phyloP scores from a whole-genome alignment of 1,140 invertebrate species.

The Drosophila simulans region DNA sequence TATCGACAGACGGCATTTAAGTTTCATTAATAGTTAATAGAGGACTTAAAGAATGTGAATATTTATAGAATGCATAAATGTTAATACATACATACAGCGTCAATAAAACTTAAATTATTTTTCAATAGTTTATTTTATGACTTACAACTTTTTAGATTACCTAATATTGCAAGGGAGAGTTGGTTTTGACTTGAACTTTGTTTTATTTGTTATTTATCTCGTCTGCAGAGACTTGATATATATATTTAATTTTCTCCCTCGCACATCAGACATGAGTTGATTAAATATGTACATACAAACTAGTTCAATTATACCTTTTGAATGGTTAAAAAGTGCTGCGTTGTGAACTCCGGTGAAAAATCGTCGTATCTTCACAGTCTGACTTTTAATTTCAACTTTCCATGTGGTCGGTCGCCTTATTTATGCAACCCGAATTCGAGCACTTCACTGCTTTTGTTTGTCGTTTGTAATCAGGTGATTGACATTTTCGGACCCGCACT shows the following conservation, averaged over 20 bases:
- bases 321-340: constrained; percentile 43
- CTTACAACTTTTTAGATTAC: not conserved
- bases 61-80: too few relatives aligned
- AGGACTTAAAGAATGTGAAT: too few relatives aligned
- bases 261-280: constrained; percentile 7
- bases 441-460: constrained; percentile 43
- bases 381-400: constrained; percentile 43
- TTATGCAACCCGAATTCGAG: constrained; percentile 43
- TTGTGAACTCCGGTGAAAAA: constrained; percentile 32
- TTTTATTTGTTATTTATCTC: constrained; percentile 6
- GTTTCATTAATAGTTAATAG: too few relatives aligned
- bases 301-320: constrained; percentile 49
- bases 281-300: constrained; percentile 48
- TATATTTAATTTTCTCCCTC: constrained; percentile 26
- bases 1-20: too few relatives aligned
- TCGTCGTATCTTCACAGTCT: constrained; percentile 47
- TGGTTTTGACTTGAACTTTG: constrained; percentile 8
- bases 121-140: too few relatives aligned
- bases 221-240: constrained; percentile 6
- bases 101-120: too few relatives aligned
- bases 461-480: constrained; percentile 61
- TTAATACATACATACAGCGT: too few relatives aligned
- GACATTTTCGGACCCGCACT: constrained; percentile 61
- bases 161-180: not conserved
- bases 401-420: constrained; percentile 26